Conservation (phyloP, 2,888 invertebrate genomes). For the Idaea aversata region DNA sequence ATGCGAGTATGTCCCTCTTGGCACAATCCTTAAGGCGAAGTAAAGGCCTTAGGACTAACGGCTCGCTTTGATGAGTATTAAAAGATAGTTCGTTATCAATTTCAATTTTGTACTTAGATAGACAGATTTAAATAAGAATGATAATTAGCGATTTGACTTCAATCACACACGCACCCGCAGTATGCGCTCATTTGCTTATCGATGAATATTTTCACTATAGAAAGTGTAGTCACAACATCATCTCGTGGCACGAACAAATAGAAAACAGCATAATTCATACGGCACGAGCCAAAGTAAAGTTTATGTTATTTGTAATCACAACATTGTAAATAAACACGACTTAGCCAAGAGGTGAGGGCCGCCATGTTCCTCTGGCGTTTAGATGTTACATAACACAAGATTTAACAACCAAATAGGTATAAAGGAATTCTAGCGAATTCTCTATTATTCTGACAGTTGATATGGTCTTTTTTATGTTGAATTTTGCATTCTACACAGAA, state of each 20-base stretch:
- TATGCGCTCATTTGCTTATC: not conserved
- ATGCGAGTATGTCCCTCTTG: no score
- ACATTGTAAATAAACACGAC: not conserved
- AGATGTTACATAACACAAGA: not conserved
- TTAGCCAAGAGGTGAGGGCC: not conserved
- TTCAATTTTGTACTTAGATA: no score
- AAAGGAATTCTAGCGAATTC: not conserved
- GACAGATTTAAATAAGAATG: no score
- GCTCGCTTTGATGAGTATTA: no score
- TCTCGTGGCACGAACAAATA: conserved; percentile 1
- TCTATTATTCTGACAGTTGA: no score
- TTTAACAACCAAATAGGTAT: not conserved
- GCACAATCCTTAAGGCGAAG: no score
- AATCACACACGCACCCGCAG: conserved; percentile 10
- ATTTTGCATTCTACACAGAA: no score
- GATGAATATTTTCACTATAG: not conserved
- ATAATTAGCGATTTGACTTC: not conserved
- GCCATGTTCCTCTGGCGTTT: not conserved
- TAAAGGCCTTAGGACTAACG: no score
- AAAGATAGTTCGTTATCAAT: no score
- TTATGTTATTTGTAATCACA: conserved; percentile 1
- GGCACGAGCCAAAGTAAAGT: not conserved
- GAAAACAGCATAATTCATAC: conserved; percentile 1
- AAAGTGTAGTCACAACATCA: not conserved
- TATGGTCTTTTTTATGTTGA: no score